Conservation (phyloP, 2,797 vertebrate species). For the Syncerus caffer region DNA sequence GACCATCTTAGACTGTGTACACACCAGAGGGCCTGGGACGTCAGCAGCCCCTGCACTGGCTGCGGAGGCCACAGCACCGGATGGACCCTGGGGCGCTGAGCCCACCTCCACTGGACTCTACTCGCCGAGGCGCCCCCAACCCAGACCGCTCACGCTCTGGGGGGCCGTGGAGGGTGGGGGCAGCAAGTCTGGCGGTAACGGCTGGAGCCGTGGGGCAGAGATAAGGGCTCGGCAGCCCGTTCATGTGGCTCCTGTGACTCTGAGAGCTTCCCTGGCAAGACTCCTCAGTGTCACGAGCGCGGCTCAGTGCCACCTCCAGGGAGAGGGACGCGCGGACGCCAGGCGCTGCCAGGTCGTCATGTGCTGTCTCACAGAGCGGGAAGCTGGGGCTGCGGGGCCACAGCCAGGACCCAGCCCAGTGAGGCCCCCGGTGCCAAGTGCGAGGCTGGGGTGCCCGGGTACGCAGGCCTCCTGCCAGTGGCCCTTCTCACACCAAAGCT, state of each 20-base stretch:
- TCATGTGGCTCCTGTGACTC: background rate
- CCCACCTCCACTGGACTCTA: background rate
- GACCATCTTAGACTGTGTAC: accelerated
- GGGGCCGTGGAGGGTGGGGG: accelerated
- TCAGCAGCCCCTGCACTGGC: background rate
- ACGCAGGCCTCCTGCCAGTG: accelerated
- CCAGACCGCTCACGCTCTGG: accelerated
- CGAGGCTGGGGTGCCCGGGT: too few species aligned
- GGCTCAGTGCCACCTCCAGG: background rate
- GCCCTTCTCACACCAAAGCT: background rate
- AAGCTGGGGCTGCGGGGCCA: accelerated
- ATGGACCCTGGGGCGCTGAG: background rate
- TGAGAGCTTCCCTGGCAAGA: background rate
- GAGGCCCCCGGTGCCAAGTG: too few species aligned
- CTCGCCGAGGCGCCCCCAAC: accelerated
- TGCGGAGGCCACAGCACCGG: accelerated
- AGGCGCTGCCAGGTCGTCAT: accelerated
- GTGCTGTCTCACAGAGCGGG: accelerated
- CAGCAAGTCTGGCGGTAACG: accelerated
- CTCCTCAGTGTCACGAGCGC: background rate
- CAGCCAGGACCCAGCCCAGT: background rate
- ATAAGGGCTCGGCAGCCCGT: accelerated
- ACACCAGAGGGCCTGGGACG: background rate
- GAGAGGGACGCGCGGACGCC: accelerated
- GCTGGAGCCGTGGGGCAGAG: accelerated